Base-by-base conservation (phyloP, 2,113 vertebrate species). In the Gasterosteus nipponicus region DNA sequence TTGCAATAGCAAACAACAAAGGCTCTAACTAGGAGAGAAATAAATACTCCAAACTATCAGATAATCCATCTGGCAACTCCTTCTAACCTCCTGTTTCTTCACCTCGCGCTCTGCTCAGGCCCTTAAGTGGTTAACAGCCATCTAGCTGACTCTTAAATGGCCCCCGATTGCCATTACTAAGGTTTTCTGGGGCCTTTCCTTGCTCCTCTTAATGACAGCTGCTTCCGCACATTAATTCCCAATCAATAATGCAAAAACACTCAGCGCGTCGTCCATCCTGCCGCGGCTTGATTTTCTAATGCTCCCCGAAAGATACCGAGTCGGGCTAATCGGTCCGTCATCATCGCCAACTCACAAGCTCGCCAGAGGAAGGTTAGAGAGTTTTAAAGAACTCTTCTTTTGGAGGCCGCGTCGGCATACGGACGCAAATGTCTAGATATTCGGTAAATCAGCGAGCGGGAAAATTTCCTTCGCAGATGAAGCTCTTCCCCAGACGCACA, bases 221-320 rank as follows among this genome's bases (percentile, higher is more conserved):
- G 86, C 84, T 91, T 92, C 91, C 90, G 87, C 86, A 26, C 90
- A 92, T 91, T 92, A 91, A 92, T 92, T 86, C 87, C 82, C 81
- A 84, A 93, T 92, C 90, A 91, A 93, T 93, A 92, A 92, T 89
- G 88, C 86, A 90, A 84, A 91, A 88, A 89, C 84, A 84, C 86
- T 85, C 86, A 89, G 82, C 83, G 78, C 60, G 5, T 22, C 69
- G 87, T 84, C 90, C 86, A 87, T 91, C 86, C 88, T 86, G 87
- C 89, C 87, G 76, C 86, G 67, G 77, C 71, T 84, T 91, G 85
- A 87, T 89, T 91, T 89, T 82, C 87, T 87, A 89, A 91, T 90
- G 90, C 85, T 83, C 77, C 56, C 69, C 65, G 19, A 85, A 78
- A 89, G 89, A 84, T 90, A 91, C 91, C 90, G 90, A 92, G 86